phyloP scores from a whole-genome alignment of 1,140 invertebrate genomes.

The Zaprionus kolodkinae region DNA sequence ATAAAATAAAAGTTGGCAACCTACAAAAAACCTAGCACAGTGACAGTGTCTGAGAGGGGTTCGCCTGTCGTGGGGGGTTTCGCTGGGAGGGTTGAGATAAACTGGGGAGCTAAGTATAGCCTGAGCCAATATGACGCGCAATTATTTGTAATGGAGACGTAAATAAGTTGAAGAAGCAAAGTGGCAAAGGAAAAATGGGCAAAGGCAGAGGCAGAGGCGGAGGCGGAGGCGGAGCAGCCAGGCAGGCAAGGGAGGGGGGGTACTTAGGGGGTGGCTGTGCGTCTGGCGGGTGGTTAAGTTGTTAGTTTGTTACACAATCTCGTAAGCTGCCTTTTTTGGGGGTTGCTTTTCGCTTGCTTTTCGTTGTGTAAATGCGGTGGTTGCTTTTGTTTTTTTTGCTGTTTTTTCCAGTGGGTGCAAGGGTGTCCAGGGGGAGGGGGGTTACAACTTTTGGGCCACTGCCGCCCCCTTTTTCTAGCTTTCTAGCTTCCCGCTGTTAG shows the following conservation, averaged over 20 bases:
- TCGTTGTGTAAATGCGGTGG: constrained; percentile 33
- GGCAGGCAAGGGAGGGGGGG: constrained; percentile 1
- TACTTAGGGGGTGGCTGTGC: constrained; percentile 15
- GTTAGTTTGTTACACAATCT: constrained; percentile 76
- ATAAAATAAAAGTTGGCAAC: constrained; percentile 17
- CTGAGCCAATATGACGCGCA: constrained; percentile 83
- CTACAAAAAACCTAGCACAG: constrained; percentile 9
- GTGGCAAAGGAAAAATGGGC: constrained; percentile 71
- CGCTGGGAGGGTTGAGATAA: too few relatives aligned
- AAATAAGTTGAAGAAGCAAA: constrained; percentile 81
- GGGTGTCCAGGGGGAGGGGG: neutral
- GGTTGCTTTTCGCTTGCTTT: constrained; percentile 47
- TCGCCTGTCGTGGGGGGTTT: neutral
- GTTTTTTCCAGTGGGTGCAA: neutral
- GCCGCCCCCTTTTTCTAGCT: neutral
- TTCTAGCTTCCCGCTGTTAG: constrained; percentile 64
- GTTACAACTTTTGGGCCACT: constrained; percentile 21
- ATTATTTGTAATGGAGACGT: constrained; percentile 84
- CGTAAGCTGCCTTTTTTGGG: constrained; percentile 46
- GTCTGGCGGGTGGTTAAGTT: constrained; percentile 61
- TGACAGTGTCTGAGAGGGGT: neutral
- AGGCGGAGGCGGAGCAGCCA: neutral
- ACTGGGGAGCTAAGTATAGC: constrained; percentile 61
- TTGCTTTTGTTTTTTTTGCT: constrained; percentile 27
- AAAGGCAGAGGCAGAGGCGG: constrained; percentile 16